Conservation (phyloP, 2,797 vertebrate species). For the Trematomus bernacchii region DNA sequence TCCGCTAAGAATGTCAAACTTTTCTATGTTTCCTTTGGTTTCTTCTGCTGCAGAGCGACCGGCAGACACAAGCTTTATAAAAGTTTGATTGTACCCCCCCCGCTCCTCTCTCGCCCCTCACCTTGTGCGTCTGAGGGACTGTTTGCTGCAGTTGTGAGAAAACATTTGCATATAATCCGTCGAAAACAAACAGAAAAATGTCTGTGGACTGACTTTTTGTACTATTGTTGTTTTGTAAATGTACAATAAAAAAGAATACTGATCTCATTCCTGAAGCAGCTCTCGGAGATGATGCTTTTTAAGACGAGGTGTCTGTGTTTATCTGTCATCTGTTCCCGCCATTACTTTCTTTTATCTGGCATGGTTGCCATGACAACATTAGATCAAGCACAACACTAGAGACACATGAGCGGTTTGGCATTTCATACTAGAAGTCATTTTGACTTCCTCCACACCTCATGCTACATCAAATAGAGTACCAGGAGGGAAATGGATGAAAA, state of each 20-base stretch:
- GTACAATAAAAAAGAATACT: constrained; percentile 88
- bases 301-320: not conserved
- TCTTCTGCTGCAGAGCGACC: constrained; percentile 60
- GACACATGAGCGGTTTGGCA: not conserved
- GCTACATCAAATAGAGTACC: too few relatives aligned
- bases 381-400: not conserved
- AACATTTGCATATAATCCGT: constrained; percentile 77
- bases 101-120: constrained; percentile 9
- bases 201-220: constrained; percentile 87
- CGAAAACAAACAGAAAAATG: constrained; percentile 71
- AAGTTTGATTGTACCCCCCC: constrained; percentile 82
- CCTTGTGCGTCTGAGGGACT: constrained; percentile 63
- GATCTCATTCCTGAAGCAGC: constrained; percentile 51
- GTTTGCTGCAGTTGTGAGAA: constrained; percentile 77
- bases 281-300: not conserved
- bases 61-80: constrained; percentile 71
- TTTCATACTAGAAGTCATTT: not conserved
- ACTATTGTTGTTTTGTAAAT: constrained; percentile 90
- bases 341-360: not conserved
- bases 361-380: not conserved
- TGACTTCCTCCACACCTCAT: not conserved
- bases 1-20: constrained; percentile 80
- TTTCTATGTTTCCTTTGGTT: constrained; percentile 59
- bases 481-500: not conserved
- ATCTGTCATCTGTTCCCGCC: not conserved